Percentiles rank a stretch among this genome's conserved stretches.
phyloP scores from a whole-genome alignment of 2,888 invertebrate species.

The Tenodera sinensis region DNA sequence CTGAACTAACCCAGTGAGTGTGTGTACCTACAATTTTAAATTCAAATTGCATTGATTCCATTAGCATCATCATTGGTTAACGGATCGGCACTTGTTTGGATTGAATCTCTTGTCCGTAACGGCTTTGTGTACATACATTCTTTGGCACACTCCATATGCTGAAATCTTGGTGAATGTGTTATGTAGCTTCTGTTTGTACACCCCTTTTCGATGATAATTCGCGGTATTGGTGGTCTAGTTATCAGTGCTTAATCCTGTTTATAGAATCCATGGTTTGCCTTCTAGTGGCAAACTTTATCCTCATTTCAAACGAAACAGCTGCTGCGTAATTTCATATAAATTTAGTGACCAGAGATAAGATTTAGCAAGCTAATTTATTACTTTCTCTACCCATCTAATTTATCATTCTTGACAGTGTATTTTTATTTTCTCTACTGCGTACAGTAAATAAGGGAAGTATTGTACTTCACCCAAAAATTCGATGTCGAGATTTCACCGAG shows the following conservation, averaged over 20 bases:
- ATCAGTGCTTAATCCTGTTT: not conserved
- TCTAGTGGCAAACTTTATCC: too few species aligned
- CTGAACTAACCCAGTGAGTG: not conserved
- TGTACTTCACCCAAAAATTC: too few species aligned
- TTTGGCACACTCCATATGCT: not conserved
- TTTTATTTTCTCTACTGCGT: too few species aligned
- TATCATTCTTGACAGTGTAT: too few species aligned
- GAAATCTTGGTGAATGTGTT: not conserved
- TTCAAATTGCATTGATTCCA: slow-evolving; percentile 3
- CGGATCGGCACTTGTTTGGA: not conserved
- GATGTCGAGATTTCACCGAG: too few species aligned
- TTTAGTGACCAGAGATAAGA: too few species aligned
- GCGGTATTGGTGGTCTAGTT: not conserved
- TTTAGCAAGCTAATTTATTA: too few species aligned
- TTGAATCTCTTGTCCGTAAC: not conserved
- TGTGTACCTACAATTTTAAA: not conserved
- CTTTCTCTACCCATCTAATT: too few species aligned
- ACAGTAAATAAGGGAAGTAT: too few species aligned
- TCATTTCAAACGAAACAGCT: too few species aligned
- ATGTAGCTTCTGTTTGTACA: not conserved
- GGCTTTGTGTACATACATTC: not conserved
- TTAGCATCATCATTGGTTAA: slow-evolving; percentile 5
- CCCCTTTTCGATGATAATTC: not conserved
- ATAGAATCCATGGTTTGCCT: too few species aligned
- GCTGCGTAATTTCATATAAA: too few species aligned